Conservation (phyloP, 2,113 vertebrate species). For the Dendropsophus ebraccatus region DNA sequence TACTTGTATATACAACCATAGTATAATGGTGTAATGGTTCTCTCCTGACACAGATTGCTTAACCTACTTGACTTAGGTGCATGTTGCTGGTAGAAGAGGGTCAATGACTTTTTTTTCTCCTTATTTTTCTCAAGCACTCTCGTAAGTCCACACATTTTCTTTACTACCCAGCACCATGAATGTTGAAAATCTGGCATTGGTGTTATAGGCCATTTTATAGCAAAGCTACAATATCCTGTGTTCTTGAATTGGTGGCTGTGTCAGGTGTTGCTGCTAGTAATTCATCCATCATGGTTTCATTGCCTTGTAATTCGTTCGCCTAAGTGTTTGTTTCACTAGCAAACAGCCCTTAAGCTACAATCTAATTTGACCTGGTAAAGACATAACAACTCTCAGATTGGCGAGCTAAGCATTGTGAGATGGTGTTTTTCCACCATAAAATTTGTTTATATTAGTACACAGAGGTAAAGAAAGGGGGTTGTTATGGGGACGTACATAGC, state of each 20-base stretch:
- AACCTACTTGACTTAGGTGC: not conserved
- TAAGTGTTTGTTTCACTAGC: slow-evolving; percentile 45
- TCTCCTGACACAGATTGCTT: too few relatives aligned
- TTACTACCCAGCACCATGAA: not conserved
- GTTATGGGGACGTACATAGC: slow-evolving; percentile 46
- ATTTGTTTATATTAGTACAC: slow-evolving; percentile 40
- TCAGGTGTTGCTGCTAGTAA: slow-evolving; percentile 32
- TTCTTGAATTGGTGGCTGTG: slow-evolving; percentile 8
- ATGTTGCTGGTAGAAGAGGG: not conserved
- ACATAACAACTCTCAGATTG: slow-evolving; percentile 39
- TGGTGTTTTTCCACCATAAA: slow-evolving; percentile 54
- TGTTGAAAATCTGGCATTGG: not conserved
- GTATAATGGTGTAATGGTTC: too few relatives aligned
- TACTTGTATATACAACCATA: too few relatives aligned
- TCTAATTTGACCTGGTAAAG: slow-evolving; percentile 50
- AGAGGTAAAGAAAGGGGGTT: slow-evolving; percentile 50
- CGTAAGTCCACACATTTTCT: not conserved
- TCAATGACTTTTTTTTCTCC: not conserved
- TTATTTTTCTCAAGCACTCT: not conserved
- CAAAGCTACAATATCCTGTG: not conserved
- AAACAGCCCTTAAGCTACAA: slow-evolving; percentile 41
- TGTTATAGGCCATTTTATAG: slow-evolving; percentile 3
- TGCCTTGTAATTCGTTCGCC: slow-evolving; percentile 37
- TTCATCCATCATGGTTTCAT: slow-evolving; percentile 46
- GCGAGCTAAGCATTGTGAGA: slow-evolving; percentile 19